These are phyloP conservation scores for Pachyrhynchus sulphureomaculatus DNA, from an alignment of 1,140 invertebrate genomes.

Conservation along the genomic window DNA sequence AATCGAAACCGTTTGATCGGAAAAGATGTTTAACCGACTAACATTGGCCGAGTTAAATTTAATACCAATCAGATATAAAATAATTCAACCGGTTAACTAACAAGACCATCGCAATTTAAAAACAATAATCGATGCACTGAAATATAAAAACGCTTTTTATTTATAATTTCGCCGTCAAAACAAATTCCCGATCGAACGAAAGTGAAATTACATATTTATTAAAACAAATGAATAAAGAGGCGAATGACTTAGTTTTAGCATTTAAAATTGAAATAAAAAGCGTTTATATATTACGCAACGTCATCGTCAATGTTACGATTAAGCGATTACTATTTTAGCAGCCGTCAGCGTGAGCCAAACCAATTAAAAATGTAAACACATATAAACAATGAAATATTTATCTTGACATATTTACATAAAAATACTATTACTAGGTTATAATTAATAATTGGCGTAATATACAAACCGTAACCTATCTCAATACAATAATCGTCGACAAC, in stretches of 20 bases:
- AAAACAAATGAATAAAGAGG: constrained; percentile 10
- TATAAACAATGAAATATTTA: constrained; percentile 27
- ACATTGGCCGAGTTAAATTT: constrained; percentile 17
- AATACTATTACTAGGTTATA: constrained; percentile 23
- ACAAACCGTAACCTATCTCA: constrained; percentile 26
- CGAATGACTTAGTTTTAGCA: constrained; percentile 3
- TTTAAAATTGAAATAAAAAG: constrained; percentile 11
- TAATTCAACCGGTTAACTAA: constrained; percentile 9
- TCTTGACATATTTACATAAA: constrained; percentile 29
- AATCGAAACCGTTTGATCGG: not conserved
- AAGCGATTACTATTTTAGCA: constrained; percentile 3
- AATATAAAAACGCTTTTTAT: constrained; percentile 11
- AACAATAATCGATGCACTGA: constrained; percentile 7
- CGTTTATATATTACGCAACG: constrained; percentile 6
- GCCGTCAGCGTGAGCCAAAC: constrained; percentile 9
- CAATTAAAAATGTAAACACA: constrained; percentile 25
- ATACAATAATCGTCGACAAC: constrained; percentile 2
- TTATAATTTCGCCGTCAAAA: constrained; percentile 21
- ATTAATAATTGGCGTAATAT: constrained; percentile 20
- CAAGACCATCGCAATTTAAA: constrained; percentile 10
- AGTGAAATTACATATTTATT: constrained; percentile 20
- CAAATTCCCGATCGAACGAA: constrained; percentile 7
- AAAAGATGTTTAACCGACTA: constrained; percentile 1
- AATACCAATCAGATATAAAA: constrained; percentile 9
- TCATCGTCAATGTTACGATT: constrained; percentile 12